These are phyloP conservation scores for Corvus moneduloides DNA, from an alignment of 2,113 vertebrate genomes.

Conservation along the genomic window DNA sequence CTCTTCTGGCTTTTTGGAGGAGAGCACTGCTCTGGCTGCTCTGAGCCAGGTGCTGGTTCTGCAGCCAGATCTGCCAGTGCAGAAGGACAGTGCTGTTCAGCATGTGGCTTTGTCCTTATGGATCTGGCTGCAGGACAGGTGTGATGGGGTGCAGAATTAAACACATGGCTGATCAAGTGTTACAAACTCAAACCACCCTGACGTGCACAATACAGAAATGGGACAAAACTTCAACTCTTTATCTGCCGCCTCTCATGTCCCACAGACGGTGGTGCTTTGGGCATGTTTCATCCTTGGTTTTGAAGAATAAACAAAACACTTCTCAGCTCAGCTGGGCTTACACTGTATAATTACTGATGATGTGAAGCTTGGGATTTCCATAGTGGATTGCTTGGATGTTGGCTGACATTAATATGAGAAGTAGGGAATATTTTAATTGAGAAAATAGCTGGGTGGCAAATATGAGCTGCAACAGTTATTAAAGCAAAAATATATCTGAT, in stretches of 20 bases:
- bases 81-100: not conserved
- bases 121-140: not conserved
- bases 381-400: not conserved
- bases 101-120: fast-evolving
- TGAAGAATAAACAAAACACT: not conserved
- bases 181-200: not conserved
- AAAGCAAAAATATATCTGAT: not conserved
- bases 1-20: not conserved
- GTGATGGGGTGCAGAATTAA: not conserved
- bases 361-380: not conserved
- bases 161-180: not conserved
- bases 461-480: not conserved
- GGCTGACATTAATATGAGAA: fast-evolving
- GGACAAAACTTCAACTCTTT: not conserved
- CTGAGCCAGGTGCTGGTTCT: fast-evolving
- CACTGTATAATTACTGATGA: not conserved
- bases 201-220: not conserved
- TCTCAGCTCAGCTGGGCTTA: not conserved
- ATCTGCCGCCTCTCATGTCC: not conserved
- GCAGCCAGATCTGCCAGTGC: not conserved
- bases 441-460: not conserved
- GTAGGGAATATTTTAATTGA: not conserved
- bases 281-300: not conserved
- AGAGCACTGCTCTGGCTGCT: not conserved
- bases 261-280: not conserved